Percentiles rank a stretch among this genome's conserved stretches.
Conservation (phyloP, 2,888 invertebrate species). For the Xanthia togata region DNA sequence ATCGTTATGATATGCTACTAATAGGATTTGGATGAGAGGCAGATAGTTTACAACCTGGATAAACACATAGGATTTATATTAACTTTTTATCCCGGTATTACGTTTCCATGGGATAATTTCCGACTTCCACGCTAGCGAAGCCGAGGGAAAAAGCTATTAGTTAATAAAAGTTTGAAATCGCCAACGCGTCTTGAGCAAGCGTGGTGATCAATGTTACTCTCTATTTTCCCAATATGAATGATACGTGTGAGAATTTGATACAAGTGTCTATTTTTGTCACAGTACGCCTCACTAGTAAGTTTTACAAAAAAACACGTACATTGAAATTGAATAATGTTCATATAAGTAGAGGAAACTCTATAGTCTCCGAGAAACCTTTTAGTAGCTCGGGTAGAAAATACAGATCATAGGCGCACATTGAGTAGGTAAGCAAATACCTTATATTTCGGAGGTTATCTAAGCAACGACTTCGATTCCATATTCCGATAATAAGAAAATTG, state of each 20-base stretch:
- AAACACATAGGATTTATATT: too few species aligned
- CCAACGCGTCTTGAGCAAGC: too few species aligned
- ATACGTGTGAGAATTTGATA: constrained; percentile 25
- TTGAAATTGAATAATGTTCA: constrained; percentile 40
- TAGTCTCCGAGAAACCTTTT: constrained; percentile 45
- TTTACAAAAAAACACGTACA: constrained; percentile 36
- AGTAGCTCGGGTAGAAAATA: constrained; percentile 49
- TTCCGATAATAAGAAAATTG: constrained; percentile 74
- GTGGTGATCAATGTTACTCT: too few species aligned
- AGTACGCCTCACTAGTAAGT: constrained; percentile 9
- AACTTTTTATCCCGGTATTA: too few species aligned
- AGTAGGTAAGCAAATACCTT: constrained; percentile 57
- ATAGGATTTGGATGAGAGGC: too few species aligned
- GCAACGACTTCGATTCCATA: constrained; percentile 64
- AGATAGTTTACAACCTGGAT: too few species aligned
- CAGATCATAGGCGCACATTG: constrained; percentile 45
- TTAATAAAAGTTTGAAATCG: too few species aligned
- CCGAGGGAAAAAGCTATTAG: too few species aligned
- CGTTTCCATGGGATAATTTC: too few species aligned
- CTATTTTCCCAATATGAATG: not conserved
- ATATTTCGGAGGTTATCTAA: constrained; percentile 54
- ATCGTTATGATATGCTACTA: too few species aligned
- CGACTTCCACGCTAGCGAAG: too few species aligned
- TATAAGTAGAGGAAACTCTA: constrained; percentile 35
- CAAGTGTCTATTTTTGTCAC: not conserved